phyloP scores from a whole-genome alignment of 2,113 vertebrate genomes.

The Lagopus muta region DNA sequence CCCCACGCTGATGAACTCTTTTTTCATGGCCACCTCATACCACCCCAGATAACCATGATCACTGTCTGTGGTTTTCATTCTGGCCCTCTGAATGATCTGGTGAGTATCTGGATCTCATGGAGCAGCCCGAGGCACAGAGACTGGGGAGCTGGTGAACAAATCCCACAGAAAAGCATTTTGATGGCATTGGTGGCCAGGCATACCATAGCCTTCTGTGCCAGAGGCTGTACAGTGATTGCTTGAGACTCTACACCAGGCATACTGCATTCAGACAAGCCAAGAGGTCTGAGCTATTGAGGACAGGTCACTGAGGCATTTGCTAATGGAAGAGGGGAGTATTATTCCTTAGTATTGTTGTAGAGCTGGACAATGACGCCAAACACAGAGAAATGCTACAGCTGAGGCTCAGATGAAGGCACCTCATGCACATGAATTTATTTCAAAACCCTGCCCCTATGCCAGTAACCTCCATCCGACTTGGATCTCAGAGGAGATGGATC shows the following conservation, averaged over 20 bases:
- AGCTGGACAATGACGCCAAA: neutral
- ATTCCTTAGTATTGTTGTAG: neutral
- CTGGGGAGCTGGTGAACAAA: neutral
- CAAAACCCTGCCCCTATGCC: neutral
- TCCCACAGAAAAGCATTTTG: neutral
- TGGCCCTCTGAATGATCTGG: neutral
- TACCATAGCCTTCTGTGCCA: neutral
- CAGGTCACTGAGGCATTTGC: neutral
- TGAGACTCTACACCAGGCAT: neutral
- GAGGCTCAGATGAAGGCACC: neutral
- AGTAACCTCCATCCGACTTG: neutral
- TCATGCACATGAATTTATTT: accelerated
- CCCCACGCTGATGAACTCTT: neutral
- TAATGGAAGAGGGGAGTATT: neutral
- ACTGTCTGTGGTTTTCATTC: neutral
- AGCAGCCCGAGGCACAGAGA: neutral
- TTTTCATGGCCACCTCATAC: neutral
- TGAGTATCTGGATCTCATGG: neutral
- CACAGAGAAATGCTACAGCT: neutral
- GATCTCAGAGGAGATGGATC: neutral
- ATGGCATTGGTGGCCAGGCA: neutral
- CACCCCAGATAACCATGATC: neutral
- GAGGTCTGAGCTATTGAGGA: neutral
- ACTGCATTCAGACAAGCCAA: neutral
- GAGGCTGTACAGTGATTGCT: neutral